These are phyloP conservation scores for Chrysogorgia sp. DNA, from an alignment of 92 coral and sea anemone species.

Conservation along the genomic window DNA sequence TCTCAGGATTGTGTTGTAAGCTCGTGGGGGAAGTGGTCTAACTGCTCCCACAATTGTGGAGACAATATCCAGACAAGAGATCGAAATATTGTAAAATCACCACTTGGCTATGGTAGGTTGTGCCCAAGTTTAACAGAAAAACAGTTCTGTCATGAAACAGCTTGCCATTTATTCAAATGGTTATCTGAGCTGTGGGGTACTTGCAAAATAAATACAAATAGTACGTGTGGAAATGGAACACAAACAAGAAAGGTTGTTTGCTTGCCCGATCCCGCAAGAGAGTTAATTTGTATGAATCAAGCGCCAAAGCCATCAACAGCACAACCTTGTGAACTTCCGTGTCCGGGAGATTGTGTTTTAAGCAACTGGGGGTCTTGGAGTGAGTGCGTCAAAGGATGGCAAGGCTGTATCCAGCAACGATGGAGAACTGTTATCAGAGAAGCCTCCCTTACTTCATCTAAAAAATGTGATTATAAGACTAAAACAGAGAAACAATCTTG, in stretches of 20 bases:
- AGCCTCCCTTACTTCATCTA: background rate
- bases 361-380: slow-evolving; percentile 8
- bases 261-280: slow-evolving; percentile 26
- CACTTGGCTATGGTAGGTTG: slow-evolving; percentile 13
- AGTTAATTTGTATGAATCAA: slow-evolving; percentile 14
- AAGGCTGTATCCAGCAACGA: background rate
- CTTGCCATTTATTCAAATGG: slow-evolving; percentile 24
- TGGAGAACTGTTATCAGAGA: slow-evolving; percentile 1
- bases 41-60: slow-evolving; percentile 9
- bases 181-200: slow-evolving; percentile 31
- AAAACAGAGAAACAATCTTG: background rate
- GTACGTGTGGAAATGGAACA: slow-evolving; percentile 34
- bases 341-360: slow-evolving; percentile 63
- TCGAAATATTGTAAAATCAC: slow-evolving; percentile 2
- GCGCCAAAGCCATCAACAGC: slow-evolving; percentile 19
- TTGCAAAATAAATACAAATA: background rate
- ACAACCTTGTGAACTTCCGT: slow-evolving; percentile 56
- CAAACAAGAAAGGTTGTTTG: slow-evolving; percentile 12
- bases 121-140: slow-evolving; percentile 21
- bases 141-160: slow-evolving; percentile 14
- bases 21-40: slow-evolving; percentile 18
- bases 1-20: slow-evolving; percentile 14
- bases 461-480: background rate
- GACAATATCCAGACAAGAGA: slow-evolving; percentile 10
- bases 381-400: background rate